Evolutionary conservation across 2,797 vertebrate species (phyloP), one percentile per base, ranked within the genome.

Genomic region (Pogoniulus pusillus): DNA sequence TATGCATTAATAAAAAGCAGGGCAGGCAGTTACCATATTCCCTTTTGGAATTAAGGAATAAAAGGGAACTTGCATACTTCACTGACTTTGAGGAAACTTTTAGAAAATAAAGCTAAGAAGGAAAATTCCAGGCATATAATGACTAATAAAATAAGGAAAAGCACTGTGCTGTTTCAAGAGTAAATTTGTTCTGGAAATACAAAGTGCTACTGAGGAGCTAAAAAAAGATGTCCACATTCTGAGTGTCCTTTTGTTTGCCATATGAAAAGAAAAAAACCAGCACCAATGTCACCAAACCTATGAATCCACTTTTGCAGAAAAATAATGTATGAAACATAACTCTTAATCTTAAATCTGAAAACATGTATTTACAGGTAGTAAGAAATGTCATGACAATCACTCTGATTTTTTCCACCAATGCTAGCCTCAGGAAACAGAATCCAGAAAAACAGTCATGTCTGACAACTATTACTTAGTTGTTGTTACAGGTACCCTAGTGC

Each of bases 81-180:
- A 26, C 82, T 86, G 74, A 70, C 78, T 90, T 91, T 87, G 76
- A 93, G 74, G 64, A 85, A 71, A 63, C 43, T 39, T 62, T 34
- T 16, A 45, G 51, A 88, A 90, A 90, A 89, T 39, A 90, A 78
- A 51, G 32, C 45, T 91, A 65, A 77, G 51, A 89, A 86, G 62
- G 41, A 72, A 82, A 84, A 88, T 30, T 5, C 74, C 55, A 83
- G 47, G 66, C 78, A 4, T 66, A 71, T 55, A 39, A 89, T 47
- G 29, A 79, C 29, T 66, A 73, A 74, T 49, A 81, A 91, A 87
- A 73, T 54, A 60, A 41, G 37, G 39, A 41, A 83, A 85, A 91
- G 24, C 27, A 51, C 17, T 4, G 4, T 60, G 34, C 18, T 57
- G 54, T 91, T 85, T 86, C 47, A 79, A 60, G 23, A 45, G 57